Percentiles rank a stretch among this genome's conserved stretches.
These are phyloP conservation scores for Hylaeus volcanicus DNA, from an alignment of 1,140 invertebrate species.

Conservation along the genomic window DNA sequence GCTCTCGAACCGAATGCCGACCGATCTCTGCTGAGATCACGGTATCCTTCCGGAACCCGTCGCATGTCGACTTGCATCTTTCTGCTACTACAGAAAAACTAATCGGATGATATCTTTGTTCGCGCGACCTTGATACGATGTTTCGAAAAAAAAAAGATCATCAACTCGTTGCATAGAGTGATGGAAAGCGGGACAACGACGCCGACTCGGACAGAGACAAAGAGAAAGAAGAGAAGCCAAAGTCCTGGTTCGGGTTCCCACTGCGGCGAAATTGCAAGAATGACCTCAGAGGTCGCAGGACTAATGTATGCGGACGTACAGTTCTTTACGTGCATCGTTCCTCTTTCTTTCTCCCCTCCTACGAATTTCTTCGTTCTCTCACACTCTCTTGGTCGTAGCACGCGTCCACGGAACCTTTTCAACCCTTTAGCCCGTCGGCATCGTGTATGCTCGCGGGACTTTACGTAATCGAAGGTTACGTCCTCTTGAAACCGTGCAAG, in stretches of 20 bases:
- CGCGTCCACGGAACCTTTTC: conserved; percentile 5
- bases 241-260: conserved; percentile 64
- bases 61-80: too few relatives aligned
- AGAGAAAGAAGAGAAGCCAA: conserved; percentile 35
- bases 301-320: conserved; percentile 68
- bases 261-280: conserved; percentile 64
- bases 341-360: not conserved
- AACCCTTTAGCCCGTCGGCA: conserved; percentile 17
- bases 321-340: conserved; percentile 61
- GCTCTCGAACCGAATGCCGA: too few relatives aligned
- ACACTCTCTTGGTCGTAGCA: conserved; percentile 22
- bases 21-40: too few relatives aligned
- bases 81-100: too few relatives aligned
- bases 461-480: conserved; percentile 47
- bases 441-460: conserved; percentile 33
- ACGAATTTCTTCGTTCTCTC: conserved; percentile 18
- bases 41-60: too few relatives aligned
- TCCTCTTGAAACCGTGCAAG: conserved; percentile 15
- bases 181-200: not conserved
- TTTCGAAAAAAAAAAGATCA: too few relatives aligned
- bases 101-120: too few relatives aligned
- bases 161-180: too few relatives aligned
- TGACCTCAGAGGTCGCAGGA: conserved; percentile 67
- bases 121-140: too few relatives aligned
- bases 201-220: not conserved